A percentile compares a stretch with the other conserved stretches of the same genome.
Evolutionary conservation across 1,140 invertebrate genomes (phyloP).

Genomic region (Oscheius sp.): DNA sequence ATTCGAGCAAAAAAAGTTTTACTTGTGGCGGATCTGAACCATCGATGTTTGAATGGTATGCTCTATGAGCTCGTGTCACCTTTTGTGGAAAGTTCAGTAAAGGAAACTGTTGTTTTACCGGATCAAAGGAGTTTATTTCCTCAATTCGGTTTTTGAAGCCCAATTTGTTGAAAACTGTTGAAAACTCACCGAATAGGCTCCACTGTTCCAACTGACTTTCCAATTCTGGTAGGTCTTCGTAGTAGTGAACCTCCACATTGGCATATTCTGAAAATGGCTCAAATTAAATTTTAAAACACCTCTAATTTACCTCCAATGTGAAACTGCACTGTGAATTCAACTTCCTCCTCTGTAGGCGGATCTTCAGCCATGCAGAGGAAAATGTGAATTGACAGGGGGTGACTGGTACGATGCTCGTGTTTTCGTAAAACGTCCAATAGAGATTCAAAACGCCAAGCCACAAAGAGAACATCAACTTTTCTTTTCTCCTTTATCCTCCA

Average conservation of each 20-base stretch:
- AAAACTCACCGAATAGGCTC: neutral
- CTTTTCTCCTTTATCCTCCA: neutral
- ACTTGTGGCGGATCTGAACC: no score
- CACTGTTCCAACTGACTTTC: neutral
- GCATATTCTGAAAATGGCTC: neutral
- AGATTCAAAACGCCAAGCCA: neutral
- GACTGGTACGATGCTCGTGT: neutral
- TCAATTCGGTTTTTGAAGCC: no score
- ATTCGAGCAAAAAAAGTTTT: no score
- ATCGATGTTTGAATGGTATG: no score
- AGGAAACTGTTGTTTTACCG: no score
- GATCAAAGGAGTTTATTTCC: no score
- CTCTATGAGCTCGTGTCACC: no score
- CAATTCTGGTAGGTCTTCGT: neutral
- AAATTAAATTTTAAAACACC: no score
- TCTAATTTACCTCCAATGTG: neutral
- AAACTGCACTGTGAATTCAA: neutral
- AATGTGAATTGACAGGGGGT: neutral
- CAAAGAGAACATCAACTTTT: neutral
- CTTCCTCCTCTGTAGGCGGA: neutral
- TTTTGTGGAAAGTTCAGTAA: no score
- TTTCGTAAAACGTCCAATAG: neutral
- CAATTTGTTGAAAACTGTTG: no score
- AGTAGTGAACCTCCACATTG: neutral
- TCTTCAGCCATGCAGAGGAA: neutral